Percentiles rank a stretch among this genome's conserved stretches.
Conservation (phyloP, 2,888 invertebrate species). For the Phalangium opilio region DNA sequence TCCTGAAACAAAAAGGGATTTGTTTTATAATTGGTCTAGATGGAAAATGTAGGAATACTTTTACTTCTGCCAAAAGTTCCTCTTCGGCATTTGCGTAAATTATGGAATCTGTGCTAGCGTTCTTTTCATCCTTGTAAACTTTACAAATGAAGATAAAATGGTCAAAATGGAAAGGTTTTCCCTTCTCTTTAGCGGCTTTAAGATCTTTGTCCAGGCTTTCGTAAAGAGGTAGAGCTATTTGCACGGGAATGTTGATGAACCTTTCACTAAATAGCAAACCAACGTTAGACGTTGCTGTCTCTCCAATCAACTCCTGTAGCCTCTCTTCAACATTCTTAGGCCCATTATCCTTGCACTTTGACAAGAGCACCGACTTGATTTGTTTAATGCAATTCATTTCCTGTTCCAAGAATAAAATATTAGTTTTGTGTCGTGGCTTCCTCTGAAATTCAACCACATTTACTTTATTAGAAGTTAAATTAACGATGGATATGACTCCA, state of each 20-base stretch:
- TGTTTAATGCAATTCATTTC: constrained; percentile 54
- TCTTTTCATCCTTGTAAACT: constrained; percentile 50
- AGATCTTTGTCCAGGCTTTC: constrained; percentile 59
- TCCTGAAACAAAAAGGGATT: constrained; percentile 29
- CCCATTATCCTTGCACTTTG: constrained; percentile 10
- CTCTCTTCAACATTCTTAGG: constrained; percentile 27
- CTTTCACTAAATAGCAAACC: constrained; percentile 77
- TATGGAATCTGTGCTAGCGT: constrained; percentile 35
- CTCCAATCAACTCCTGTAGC: constrained; percentile 41
- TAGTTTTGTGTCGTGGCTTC: too few species aligned
- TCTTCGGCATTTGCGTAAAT: constrained; percentile 75
- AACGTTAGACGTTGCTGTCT: constrained; percentile 37
- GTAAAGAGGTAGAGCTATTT: constrained; percentile 66
- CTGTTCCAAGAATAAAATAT: too few species aligned
- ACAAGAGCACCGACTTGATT: constrained; percentile 46
- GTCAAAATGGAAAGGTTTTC: constrained; percentile 61
- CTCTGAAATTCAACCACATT: too few species aligned
- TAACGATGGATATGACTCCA: constrained; percentile 68
- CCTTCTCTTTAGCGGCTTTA: constrained; percentile 51
- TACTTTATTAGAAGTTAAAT: constrained; percentile 60
- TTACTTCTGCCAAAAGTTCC: constrained; percentile 51
- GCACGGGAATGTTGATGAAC: constrained; percentile 77
- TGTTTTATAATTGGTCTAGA: not conserved
- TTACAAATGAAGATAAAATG: constrained; percentile 68
- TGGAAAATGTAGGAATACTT: constrained; percentile 1